Conservation (phyloP, 2,888 invertebrate species). For the Tiphia femorata region DNA sequence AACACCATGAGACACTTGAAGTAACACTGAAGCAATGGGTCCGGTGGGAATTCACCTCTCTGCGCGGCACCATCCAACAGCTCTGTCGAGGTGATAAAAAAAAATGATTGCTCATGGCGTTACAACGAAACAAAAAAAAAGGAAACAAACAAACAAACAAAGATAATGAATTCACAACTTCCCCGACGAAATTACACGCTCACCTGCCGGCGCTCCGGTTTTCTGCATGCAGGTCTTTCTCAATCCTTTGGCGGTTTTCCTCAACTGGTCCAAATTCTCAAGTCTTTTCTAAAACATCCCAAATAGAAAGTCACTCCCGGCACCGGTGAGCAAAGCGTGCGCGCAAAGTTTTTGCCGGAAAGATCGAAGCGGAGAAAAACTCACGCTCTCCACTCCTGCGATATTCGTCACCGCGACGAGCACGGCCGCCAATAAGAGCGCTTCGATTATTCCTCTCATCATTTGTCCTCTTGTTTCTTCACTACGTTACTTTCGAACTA, state of each 20-base stretch:
- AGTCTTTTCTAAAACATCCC: slow-evolving; percentile 36
- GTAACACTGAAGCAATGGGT: slow-evolving; percentile 69
- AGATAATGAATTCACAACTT: background rate
- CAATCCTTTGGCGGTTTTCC: slow-evolving; percentile 75
- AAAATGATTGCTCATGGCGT: background rate
- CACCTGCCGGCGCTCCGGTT: slow-evolving; percentile 66
- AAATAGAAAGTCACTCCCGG: too few species aligned
- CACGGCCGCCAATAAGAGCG: slow-evolving; percentile 13
- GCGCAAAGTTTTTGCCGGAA: too few species aligned
- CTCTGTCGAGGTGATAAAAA: slow-evolving; percentile 20
- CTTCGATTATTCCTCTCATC: too few species aligned
- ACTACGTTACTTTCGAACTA: background rate
- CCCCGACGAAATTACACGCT: background rate
- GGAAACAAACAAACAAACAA: too few species aligned
- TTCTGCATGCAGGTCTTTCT: slow-evolving; percentile 77
- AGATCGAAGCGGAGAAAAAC: too few species aligned
- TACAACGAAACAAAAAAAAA: too few species aligned
- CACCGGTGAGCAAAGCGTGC: too few species aligned
- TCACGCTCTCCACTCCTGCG: slow-evolving; percentile 30
- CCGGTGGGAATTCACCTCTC: slow-evolving; percentile 39
- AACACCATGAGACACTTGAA: slow-evolving; percentile 70
- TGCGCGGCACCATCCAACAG: slow-evolving; percentile 30
- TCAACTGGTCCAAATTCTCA: slow-evolving; percentile 72
- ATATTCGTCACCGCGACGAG: slow-evolving; percentile 12
- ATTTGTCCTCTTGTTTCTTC: too few species aligned